These are phyloP conservation scores for Carlito syrichta DNA, from an alignment of 2,113 vertebrate species.

Conservation along the genomic window DNA sequence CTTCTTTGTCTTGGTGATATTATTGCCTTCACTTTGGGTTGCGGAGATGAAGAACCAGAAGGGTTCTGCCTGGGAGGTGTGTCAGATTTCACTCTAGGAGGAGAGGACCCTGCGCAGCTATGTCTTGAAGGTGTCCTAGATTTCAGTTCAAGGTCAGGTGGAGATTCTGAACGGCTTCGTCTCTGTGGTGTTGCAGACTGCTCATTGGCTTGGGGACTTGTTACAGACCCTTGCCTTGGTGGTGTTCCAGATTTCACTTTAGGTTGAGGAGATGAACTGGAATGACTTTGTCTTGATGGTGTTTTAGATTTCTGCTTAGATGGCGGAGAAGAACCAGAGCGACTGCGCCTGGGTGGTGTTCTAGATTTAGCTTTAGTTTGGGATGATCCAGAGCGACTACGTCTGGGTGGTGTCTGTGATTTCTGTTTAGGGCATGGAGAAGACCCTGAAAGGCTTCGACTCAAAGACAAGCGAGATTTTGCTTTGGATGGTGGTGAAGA, in stretches of 20 bases:
- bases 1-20: slow-evolving; percentile 58
- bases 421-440: slow-evolving; percentile 75
- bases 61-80: slow-evolving; percentile 42
- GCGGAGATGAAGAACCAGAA: slow-evolving; percentile 54
- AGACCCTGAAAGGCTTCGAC: slow-evolving; percentile 76
- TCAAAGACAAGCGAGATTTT: slow-evolving; percentile 69
- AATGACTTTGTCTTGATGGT: slow-evolving; percentile 50
- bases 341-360: slow-evolving; percentile 62
- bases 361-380: slow-evolving; percentile 62
- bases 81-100: slow-evolving; percentile 49
- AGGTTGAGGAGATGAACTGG: slow-evolving; percentile 64
- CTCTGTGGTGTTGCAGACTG: slow-evolving; percentile 47
- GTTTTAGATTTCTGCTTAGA: slow-evolving; percentile 70
- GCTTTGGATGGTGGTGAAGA: slow-evolving; percentile 73
- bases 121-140: slow-evolving; percentile 62
- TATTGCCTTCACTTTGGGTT: slow-evolving; percentile 34
- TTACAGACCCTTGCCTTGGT: slow-evolving; percentile 23
- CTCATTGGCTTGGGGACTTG: slow-evolving; percentile 55
- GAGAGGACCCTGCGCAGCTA: slow-evolving; percentile 61
- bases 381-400: slow-evolving; percentile 73
- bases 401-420: slow-evolving; percentile 69
- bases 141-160: slow-evolving; percentile 62
- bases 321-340: slow-evolving; percentile 65
- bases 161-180: slow-evolving; percentile 60
- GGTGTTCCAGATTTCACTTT: slow-evolving; percentile 69